Evolutionary conservation across 37 sponge, comb jelly and placozoan species (phyloP).

Genomic region (Trichoplax adhaerens): DNA sequence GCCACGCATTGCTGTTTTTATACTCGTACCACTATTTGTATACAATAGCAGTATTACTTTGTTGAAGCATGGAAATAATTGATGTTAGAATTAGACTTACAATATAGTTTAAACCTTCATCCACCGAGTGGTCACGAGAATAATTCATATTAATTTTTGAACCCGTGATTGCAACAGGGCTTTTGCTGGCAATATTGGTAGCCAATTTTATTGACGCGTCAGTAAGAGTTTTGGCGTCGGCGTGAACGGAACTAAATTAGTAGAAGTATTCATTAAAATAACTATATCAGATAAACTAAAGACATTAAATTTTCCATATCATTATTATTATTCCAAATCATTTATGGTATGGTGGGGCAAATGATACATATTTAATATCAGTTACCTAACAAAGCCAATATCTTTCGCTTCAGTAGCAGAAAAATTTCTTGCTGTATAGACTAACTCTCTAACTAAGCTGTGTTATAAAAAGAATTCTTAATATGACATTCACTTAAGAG

Average conservation of each 20-base stretch:
- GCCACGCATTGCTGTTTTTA: too few relatives aligned
- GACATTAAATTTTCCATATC: too few relatives aligned
- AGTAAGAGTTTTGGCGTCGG: slow-evolving; percentile 26
- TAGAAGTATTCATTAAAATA: too few relatives aligned
- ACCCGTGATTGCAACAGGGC: slow-evolving; percentile 82
- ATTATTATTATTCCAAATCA: too few relatives aligned
- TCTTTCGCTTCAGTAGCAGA: slow-evolving; percentile 38
- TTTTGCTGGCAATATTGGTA: slow-evolving; percentile 58
- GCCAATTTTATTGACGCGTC: slow-evolving; percentile 50
- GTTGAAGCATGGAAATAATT: too few relatives aligned
- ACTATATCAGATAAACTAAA: too few relatives aligned
- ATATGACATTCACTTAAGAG: slow-evolving; percentile 6
- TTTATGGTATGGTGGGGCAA: too few relatives aligned
- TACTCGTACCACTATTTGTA: too few relatives aligned
- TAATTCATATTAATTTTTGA: slow-evolving; percentile 72
- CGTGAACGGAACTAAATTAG: too few relatives aligned
- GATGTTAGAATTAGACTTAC: too few relatives aligned
- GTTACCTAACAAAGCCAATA: slow-evolving; percentile 58
- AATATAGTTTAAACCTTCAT: slow-evolving; percentile 53
- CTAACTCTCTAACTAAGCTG: slow-evolving; percentile 51
- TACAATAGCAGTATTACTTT: too few relatives aligned
- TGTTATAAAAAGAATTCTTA: not conserved
- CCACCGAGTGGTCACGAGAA: slow-evolving; percentile 76
- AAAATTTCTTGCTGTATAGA: slow-evolving; percentile 55
- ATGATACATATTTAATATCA: not conserved